phyloP scores from a whole-genome alignment of 2,888 invertebrate species.

The Rotaria sp. region DNA sequence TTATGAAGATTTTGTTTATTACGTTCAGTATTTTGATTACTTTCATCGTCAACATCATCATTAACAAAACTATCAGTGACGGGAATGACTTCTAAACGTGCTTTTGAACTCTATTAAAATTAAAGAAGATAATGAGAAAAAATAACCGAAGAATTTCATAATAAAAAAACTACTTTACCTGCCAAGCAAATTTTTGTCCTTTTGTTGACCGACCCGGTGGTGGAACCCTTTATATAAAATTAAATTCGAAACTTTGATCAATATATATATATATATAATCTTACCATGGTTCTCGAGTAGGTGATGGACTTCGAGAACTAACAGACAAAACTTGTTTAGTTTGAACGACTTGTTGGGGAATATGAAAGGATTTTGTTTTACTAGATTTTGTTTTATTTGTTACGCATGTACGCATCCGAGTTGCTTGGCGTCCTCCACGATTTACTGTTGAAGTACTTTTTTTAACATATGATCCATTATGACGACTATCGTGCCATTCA shows the following conservation, averaged over 20 bases:
- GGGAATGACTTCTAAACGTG: not conserved
- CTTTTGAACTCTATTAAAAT: not conserved
- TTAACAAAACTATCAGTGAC: not conserved
- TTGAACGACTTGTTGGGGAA: not conserved
- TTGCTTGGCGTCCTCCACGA: not conserved
- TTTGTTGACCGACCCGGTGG: slow-evolving; percentile 2
- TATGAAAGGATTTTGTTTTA: not conserved
- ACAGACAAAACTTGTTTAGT: not conserved
- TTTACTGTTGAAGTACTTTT: not conserved
- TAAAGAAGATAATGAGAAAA: not conserved
- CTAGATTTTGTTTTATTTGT: not conserved
- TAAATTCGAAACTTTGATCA: not conserved
- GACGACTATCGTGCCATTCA: not conserved
- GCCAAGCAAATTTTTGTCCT: not conserved
- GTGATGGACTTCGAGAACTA: slow-evolving; percentile 18
- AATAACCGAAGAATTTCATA: not conserved
- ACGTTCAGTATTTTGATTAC: not conserved
- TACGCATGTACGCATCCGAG: slow-evolving; percentile 8
- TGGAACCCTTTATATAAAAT: not conserved
- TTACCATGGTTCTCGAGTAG: slow-evolving; percentile 2
- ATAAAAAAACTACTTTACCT: not conserved
- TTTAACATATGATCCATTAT: not conserved
- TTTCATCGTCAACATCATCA: not conserved
- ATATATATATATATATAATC: not conserved
- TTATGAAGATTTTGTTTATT: not conserved